Percentiles rank a stretch among this genome's conserved stretches.
Evolutionary conservation across 2,797 vertebrate species (phyloP).

Genomic region (Lutra lutra): DNA sequence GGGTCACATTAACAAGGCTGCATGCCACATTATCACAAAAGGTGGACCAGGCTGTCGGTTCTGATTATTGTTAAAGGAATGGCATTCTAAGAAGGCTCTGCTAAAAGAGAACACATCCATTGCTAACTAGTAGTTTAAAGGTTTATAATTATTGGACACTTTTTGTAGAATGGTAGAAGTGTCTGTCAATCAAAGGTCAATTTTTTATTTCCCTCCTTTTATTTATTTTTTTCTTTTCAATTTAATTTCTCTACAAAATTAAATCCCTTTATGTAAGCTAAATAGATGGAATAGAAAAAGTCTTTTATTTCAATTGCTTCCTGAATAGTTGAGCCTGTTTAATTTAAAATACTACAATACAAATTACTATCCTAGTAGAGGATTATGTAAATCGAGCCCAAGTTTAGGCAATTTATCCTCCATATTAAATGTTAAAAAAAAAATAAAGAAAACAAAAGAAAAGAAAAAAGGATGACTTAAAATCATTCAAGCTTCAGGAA

Average conservation of each 20-base stretch:
- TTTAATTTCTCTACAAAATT: background rate
- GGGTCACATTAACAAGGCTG: slow-evolving; percentile 92
- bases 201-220: background rate
- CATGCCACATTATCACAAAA: slow-evolving; percentile 91
- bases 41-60: slow-evolving; percentile 89
- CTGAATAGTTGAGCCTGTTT: slow-evolving; percentile 3
- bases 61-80: slow-evolving; percentile 88
- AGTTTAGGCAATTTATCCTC: background rate
- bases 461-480: background rate
- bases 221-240: slow-evolving; percentile 60
- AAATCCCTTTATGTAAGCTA: background rate
- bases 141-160: slow-evolving; percentile 53
- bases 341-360: background rate
- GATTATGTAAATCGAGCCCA: background rate
- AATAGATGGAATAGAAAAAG: background rate
- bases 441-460: background rate
- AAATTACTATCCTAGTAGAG: slow-evolving; percentile 25
- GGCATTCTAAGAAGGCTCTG: slow-evolving; percentile 74
- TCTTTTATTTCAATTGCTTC: slow-evolving; percentile 40
- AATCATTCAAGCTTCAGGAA: background rate
- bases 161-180: slow-evolving; percentile 42
- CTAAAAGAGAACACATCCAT: slow-evolving; percentile 67
- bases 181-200: slow-evolving; percentile 53
- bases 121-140: slow-evolving; percentile 70
- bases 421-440: slow-evolving; percentile 9